These are phyloP conservation scores for Allacma fusca DNA, from an alignment of 2,888 invertebrate genomes.

Conservation along the genomic window DNA sequence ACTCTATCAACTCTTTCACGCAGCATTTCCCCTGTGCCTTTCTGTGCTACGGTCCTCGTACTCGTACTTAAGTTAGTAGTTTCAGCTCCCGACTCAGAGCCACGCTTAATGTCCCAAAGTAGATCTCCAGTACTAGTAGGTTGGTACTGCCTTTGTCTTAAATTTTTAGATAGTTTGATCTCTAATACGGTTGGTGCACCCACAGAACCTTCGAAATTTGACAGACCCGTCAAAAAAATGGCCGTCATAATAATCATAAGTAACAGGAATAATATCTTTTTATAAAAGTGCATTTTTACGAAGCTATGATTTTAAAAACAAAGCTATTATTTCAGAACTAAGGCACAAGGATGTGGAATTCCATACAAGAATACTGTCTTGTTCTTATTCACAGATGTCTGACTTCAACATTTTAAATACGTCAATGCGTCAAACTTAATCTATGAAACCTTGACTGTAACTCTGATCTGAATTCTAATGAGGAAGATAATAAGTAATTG, in stretches of 20 bases:
- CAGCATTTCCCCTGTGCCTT: too few relatives aligned
- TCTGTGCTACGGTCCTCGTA: too few relatives aligned
- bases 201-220: slow-evolving; percentile 25
- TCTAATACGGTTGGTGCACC: slow-evolving; percentile 7
- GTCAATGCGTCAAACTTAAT: too few relatives aligned
- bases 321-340: background rate
- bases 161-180: background rate
- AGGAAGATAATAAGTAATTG: background rate
- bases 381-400: too few relatives aligned
- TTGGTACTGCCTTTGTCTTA: background rate
- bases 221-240: slow-evolving; percentile 18
- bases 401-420: too few relatives aligned
- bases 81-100: too few relatives aligned
- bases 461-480: too few relatives aligned
- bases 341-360: background rate
- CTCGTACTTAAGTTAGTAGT: too few relatives aligned
- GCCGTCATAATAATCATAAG: background rate
- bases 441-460: too few relatives aligned
- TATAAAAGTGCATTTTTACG: slow-evolving; percentile 39
- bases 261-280: slow-evolving; percentile 23
- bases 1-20: slow-evolving; percentile 64
- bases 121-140: background rate
- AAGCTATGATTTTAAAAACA: too few relatives aligned
- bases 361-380: too few relatives aligned
- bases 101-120: background rate